Conservation (phyloP, 2,888 invertebrate genomes). For the Chloroclystis v-ata region DNA sequence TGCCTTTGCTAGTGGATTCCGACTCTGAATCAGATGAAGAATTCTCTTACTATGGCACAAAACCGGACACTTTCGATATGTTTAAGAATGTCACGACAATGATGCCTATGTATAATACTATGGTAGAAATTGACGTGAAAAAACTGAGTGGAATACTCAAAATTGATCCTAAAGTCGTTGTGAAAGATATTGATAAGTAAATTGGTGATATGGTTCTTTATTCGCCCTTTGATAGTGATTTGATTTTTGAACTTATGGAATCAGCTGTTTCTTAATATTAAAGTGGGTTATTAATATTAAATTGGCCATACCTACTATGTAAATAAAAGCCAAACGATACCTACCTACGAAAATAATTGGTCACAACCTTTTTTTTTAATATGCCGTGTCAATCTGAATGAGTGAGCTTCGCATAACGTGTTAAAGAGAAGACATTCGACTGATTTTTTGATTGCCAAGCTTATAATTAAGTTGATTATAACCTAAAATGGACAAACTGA, state of each 20-base stretch:
- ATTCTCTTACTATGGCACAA: conserved; percentile 72
- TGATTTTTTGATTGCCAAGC: conserved; percentile 1
- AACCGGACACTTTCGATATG: conserved; percentile 52
- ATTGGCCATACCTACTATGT: no score
- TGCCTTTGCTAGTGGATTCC: conserved; percentile 36
- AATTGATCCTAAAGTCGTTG: conserved; percentile 66
- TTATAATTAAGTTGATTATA: neutral
- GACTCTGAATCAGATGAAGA: conserved; percentile 31
- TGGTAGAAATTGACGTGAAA: conserved; percentile 62
- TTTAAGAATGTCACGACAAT: conserved; percentile 65
- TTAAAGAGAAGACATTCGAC: neutral
- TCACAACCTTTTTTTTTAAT: no score
- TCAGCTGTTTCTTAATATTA: no score
- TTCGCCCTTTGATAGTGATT: neutral
- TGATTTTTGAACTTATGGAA: no score
- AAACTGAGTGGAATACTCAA: conserved; percentile 73
- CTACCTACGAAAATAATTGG: no score
- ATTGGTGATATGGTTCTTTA: neutral
- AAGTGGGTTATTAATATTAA: no score
- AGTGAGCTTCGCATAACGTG: no score
- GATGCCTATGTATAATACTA: conserved; percentile 73
- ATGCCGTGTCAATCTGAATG: no score
- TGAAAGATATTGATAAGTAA: conserved; percentile 49
- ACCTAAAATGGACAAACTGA: conserved; percentile 8
- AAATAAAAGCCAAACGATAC: no score